These are phyloP conservation scores for Heterodera filipjevi DNA, from an alignment of 2,888 invertebrate species.

Conservation along the genomic window DNA sequence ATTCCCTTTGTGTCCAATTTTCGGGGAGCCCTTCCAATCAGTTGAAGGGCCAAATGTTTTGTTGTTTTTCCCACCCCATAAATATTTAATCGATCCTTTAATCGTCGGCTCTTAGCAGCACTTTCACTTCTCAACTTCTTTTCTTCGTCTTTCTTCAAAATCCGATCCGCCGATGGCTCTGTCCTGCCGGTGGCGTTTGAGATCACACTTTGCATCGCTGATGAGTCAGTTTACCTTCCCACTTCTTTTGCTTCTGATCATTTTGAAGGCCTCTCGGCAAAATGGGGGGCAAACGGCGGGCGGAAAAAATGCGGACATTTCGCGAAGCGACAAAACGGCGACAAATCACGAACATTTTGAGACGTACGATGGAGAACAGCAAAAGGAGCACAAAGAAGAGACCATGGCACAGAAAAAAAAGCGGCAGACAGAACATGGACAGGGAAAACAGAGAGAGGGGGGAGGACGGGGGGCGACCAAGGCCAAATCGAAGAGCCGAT, in stretches of 20 bases:
- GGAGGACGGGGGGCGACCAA: background rate
- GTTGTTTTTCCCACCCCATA: background rate
- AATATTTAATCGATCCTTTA: background rate
- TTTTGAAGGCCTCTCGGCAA: background rate
- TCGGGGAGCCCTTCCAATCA: too few species aligned
- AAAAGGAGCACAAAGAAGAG: too few species aligned
- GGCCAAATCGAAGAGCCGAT: constrained; percentile 13
- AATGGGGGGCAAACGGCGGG: background rate
- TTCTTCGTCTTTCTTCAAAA: background rate
- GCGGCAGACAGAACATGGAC: background rate
- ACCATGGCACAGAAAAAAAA: background rate
- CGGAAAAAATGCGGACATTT: background rate
- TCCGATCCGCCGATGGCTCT: background rate
- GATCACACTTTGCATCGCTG: background rate
- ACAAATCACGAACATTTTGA: constrained; percentile 22
- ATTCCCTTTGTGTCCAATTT: too few species aligned
- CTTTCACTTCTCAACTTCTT: background rate
- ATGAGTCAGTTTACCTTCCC: background rate
- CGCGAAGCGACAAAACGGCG: background rate
- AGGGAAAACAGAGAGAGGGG: background rate
- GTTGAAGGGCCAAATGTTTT: constrained; percentile 1
- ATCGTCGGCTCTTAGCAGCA: too few species aligned
- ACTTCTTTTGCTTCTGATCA: background rate
- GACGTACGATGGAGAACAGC: constrained; percentile 1
- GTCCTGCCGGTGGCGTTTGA: background rate